Evolutionary conservation across 2,888 invertebrate species (phyloP), one percentile per base, ranked within the genome.

Genomic region (Embidobia sp.): DNA sequence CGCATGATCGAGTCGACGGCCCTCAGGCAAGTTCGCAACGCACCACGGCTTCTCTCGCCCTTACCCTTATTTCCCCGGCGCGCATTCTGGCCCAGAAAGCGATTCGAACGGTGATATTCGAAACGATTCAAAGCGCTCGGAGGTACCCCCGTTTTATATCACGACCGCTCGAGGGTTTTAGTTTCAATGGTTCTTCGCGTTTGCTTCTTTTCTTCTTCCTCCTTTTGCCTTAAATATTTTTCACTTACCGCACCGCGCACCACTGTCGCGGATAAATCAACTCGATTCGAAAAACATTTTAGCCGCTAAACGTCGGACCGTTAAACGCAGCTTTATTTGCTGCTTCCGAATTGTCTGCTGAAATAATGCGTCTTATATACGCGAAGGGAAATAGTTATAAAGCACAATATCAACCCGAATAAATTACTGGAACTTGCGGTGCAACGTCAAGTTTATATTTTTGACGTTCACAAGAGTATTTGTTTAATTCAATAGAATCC

Each of bases 1-100:
- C 93, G 93, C 84, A 91, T 95, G 84, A 93, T 94, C 8, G 95
- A 97, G 89, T 95, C 96, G 33, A 96, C 97, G 0, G 95, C 95
- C 33, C 91, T 97, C 69, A 95, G 95, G 96, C 94, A 90, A 92
- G 92, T 87, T 70, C 57, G 22, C 63, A 74, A 72, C 59, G 51
- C 48, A 57, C 64, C 63, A 46, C 44, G 11, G 33, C 37, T 69
- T 63, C 69, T 27, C 33, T 37, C 29, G 53, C 64, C 44, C 63
- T 44, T 49, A 59, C 57, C 64, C 44, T 57, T 61, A 70, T 75
- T 78, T 61, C 61, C 42, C 10, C 31, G 29, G 53, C 72, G 27
- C 27, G 59, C 59, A 44, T 69, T 69, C 63, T 73, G 69, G 26
- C 40, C 69, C 35, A 59, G 63, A 64, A 57, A 57, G 51, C n/a